phyloP scores from a whole-genome alignment of 2,888 invertebrate genomes.

The Holacanthella duospinosa region DNA sequence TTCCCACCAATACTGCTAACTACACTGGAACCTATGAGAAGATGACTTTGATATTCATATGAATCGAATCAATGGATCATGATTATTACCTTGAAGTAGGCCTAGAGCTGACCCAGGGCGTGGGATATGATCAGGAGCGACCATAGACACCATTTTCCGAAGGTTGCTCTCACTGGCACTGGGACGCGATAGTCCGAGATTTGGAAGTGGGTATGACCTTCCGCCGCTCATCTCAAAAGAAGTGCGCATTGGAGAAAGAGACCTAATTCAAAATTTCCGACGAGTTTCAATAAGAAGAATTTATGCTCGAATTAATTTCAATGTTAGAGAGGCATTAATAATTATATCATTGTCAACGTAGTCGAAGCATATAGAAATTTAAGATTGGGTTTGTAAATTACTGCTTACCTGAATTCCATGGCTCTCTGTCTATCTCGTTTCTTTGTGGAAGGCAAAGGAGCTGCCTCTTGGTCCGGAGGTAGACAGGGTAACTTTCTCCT shows the following conservation, averaged over 20 bases:
- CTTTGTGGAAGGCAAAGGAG: constrained; percentile 42
- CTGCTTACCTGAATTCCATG: constrained; percentile 40
- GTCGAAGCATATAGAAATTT: too few species aligned
- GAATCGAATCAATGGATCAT: too few species aligned
- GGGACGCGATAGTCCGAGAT: constrained; percentile 41
- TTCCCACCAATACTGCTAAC: constrained; percentile 41
- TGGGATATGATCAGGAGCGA: constrained; percentile 39
- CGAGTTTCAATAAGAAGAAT: background rate
- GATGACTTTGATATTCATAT: background rate
- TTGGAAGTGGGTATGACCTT: constrained; percentile 38
- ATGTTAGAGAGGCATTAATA: too few species aligned
- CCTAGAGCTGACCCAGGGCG: constrained; percentile 44
- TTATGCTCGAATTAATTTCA: too few species aligned
- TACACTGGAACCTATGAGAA: constrained; percentile 41
- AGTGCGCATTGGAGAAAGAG: constrained; percentile 41
- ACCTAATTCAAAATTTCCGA: constrained; percentile 28
- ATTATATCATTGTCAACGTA: too few species aligned
- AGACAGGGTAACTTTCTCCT: constrained; percentile 45
- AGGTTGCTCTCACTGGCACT: constrained; percentile 45
- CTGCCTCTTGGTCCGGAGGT: constrained; percentile 45
- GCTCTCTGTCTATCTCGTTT: constrained; percentile 41
- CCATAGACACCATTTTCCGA: constrained; percentile 40
- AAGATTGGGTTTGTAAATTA: too few species aligned
- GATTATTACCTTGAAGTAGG: constrained; percentile 43
- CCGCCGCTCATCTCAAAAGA: constrained; percentile 35